Base-by-base conservation (phyloP, 2,113 vertebrate species). In the Urocitellus parryii region DNA sequence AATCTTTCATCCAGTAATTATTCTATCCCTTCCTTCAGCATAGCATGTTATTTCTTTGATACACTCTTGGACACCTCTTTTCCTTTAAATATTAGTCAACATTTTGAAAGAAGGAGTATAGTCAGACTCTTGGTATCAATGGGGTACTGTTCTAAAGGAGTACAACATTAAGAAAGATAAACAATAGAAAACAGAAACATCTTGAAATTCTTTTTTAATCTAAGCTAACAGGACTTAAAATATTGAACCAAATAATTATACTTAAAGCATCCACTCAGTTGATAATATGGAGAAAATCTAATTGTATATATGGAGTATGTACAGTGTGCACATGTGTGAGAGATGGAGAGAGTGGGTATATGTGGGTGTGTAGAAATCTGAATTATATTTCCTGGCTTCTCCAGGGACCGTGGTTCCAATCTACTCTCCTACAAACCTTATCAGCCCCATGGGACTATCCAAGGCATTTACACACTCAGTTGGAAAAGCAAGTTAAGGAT, bases 221-320 rank as follows among this genome's bases (percentile, higher is more conserved):
- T 42, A 61, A n/a, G 37, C 48, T 92, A 88, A 80, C 58, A 90
- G 88, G 81, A 81, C 27, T 90, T 83, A 37, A 94, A 85, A 45
- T 72, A 48, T 53, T 0, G 0, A 13, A 88, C 16, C 39, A 93
- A 88, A 78, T 83, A 70, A 89, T 89, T 24, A 32, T 3, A 80
- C 9, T 86, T 70, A 82, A 56, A 63, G 27, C 11, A 48, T 90
- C 22, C 87, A 18, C 83, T 80, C 18, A 65, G 29, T 37, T 94
- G 53, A 65, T 29, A n/a, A 68, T 61, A 81, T 42, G n/a, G n/a
- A 67, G 42, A 56, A 87, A 81, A n/a, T 61, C 63, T 86, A 68
- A 48, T 1, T 61, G 22, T 79, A 22, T 86, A 34, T 34, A 14
- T 56, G 8, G 37, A 70, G 17, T 67, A n/a, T 67, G 10, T 25